Conservation (phyloP, 2,888 invertebrate genomes). For the Steromphala cineraria region DNA sequence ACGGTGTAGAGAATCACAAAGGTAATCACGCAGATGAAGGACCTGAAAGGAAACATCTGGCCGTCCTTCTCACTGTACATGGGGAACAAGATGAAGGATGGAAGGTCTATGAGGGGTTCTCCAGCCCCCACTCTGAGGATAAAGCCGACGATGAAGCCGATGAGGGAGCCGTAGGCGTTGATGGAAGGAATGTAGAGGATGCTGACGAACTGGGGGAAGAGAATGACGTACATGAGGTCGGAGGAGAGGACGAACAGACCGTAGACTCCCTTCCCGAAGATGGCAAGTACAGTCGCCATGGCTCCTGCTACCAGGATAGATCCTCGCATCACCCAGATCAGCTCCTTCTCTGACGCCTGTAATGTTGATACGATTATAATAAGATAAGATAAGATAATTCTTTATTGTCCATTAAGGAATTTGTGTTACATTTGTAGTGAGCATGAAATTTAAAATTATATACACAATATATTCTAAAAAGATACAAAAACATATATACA, state of each 20-base stretch:
- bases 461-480: too few relatives aligned
- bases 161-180: slow-evolving; percentile 56
- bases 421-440: too few relatives aligned
- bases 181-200: slow-evolving; percentile 34
- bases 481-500: too few relatives aligned
- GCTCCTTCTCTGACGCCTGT: slow-evolving; percentile 42
- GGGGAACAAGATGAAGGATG: slow-evolving; percentile 43
- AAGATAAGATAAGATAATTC: too few relatives aligned
- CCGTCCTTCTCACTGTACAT: slow-evolving; percentile 35
- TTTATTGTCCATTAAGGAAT: too few relatives aligned
- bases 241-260: slow-evolving; percentile 43
- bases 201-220: slow-evolving; percentile 46
- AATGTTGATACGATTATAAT: too few relatives aligned
- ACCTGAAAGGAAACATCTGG: slow-evolving; percentile 52
- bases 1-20: slow-evolving; percentile 22
- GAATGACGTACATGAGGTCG: slow-evolving; percentile 46
- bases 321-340: slow-evolving; percentile 41
- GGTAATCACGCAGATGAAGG: slow-evolving; percentile 38
- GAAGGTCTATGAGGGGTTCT: slow-evolving; percentile 85
- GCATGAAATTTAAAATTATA: too few relatives aligned
- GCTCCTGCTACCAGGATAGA: slow-evolving; percentile 36
- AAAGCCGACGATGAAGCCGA: slow-evolving; percentile 83
- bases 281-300: slow-evolving; percentile 39
- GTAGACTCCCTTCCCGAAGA: slow-evolving; percentile 38
- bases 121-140: slow-evolving; percentile 88